Evolutionary conservation across 2,113 vertebrate species (phyloP).

Genomic region (Columba janthina): DNA sequence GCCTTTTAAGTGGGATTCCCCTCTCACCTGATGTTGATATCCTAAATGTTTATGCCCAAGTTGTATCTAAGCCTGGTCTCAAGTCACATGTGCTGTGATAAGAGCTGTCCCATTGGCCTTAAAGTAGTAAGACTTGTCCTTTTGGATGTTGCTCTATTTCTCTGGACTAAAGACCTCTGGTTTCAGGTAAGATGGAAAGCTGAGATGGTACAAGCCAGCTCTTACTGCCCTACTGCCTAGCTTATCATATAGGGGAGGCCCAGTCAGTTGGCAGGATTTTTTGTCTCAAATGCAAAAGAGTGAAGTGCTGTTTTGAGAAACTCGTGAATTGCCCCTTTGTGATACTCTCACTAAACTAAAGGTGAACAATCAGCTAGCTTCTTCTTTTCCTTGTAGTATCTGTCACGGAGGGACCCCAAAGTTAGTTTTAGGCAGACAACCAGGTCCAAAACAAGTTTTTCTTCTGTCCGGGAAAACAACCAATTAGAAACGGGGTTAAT

Average conservation of each 20-base stretch:
- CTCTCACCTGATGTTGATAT: background rate
- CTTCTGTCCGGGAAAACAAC: no score
- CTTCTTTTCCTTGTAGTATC: background rate
- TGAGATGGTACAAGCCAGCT: background rate
- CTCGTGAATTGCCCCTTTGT: background rate
- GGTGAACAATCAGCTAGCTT: background rate
- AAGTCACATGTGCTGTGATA: fast-evolving
- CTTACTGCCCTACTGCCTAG: background rate
- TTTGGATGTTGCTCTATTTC: background rate
- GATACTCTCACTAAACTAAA: background rate
- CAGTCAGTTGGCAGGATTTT: background rate
- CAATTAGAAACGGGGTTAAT: no score
- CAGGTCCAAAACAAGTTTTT: no score
- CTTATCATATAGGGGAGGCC: background rate
- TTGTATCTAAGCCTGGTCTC: background rate
- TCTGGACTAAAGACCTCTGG: background rate
- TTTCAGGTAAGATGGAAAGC: background rate
- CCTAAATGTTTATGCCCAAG: background rate
- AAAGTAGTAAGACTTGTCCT: background rate
- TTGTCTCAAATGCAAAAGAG: background rate
- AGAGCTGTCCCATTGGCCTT: background rate
- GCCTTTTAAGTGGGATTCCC: fast-evolving
- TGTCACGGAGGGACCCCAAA: background rate
- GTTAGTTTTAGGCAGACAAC: no score
- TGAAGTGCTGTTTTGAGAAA: background rate